Evolutionary conservation across 2,113 vertebrate species (phyloP).

Genomic region (Cyprinodon variegatus): DNA sequence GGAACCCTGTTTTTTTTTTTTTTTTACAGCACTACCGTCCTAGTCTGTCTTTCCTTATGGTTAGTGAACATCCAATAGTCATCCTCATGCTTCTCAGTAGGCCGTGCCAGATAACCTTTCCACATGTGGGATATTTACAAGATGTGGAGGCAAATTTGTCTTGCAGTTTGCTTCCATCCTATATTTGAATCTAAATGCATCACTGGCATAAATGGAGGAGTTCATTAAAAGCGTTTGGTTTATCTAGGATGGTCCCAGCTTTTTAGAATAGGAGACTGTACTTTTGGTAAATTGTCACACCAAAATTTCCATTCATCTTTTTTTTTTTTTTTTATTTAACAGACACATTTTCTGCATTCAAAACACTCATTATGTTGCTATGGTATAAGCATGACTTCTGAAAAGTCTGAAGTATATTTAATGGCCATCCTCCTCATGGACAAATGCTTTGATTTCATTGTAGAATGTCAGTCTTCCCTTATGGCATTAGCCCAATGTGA

Average conservation of each 20-base stretch:
- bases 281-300: not conserved
- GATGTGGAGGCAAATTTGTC: not conserved
- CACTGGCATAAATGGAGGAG: too few species aligned
- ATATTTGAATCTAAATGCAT: not conserved
- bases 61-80: not conserved
- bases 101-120: not conserved
- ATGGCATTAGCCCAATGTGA: slow-evolving; percentile 39
- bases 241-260: too few species aligned
- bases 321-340: not conserved
- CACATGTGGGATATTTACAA: not conserved
- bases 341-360: not conserved
- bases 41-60: not conserved
- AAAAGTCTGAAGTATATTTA: not conserved
- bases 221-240: not conserved
- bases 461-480: slow-evolving; percentile 56
- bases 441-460: slow-evolving; percentile 16
- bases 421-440: not conserved
- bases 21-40: not conserved
- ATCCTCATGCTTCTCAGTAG: not conserved
- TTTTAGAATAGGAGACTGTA: not conserved
- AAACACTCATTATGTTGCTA: not conserved
- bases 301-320: not conserved
- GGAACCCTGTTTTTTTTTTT: too few species aligned
- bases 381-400: too few species aligned
- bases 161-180: not conserved